Evolutionary conservation across 2,113 vertebrate genomes (phyloP), one percentile per base, ranked within the genome.

Genomic region (Heloderma charlesbogerti): DNA sequence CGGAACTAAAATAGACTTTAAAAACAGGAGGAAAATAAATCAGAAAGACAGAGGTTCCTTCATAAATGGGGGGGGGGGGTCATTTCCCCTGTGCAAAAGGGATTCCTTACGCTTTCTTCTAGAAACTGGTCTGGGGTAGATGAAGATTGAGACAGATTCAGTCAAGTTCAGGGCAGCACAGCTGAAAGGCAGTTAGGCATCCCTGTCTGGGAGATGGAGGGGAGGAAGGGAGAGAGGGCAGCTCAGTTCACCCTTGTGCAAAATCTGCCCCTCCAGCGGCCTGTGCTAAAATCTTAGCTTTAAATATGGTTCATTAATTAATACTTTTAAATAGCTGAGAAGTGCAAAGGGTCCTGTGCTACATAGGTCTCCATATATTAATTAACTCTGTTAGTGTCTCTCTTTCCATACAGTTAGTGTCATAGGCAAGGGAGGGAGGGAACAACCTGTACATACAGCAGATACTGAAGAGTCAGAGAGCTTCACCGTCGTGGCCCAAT

Each of bases 221-320:
- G 1, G 34, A 3, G 9, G 29, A 3, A 2, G 29, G 45, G 9
- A 0, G 31, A 45, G 40, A 31, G 43, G 43, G 3, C 12, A 77
- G 82, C 74, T 84, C 89, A 85, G 89, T 69, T 86, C 83, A 79
- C 83, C 89, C 74, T 90, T 90, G 89, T 90, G 89, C 89, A 90
- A 90, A 86, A 79, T 67, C 74, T 54, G 83, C 83, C 83, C 69
- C 83, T 75, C 60, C 83, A 78, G 83, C 89, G 27, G 63, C 83
- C 89, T 90, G 89, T 90, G 89, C 89, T 86, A 79, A 66, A 66
- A 54, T 54, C 74, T 79, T 79, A 79, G 40, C 74, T 37, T 66
- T 69, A 69, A 87, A 84, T 84, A 37, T 5, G 40, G 80, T 43
- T 48, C 29, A 25, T 78, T 77, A 54, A 85, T 78, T 71, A 81